Evolutionary conservation across 2,797 vertebrate genomes (phyloP), one percentile per base, ranked within the genome.

Genomic region (Acanthurus lineatus): DNA sequence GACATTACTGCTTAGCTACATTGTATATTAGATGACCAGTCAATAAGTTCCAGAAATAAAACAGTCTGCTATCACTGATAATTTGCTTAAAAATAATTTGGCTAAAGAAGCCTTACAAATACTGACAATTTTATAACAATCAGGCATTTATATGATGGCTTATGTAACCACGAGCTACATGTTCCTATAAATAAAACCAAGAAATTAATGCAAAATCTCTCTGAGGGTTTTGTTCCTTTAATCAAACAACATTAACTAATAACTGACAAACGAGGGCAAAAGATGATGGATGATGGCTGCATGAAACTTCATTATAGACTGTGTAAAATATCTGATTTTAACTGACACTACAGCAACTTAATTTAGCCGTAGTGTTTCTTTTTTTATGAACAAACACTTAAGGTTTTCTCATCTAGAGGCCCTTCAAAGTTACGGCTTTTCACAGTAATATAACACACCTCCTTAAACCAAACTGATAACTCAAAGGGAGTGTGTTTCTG

Each of bases 401-500:
- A 15, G 17, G 19, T 66, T 35, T 9, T 68, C 16, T 53, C 42
- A 60, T 40, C 40, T 35, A 57, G 11, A 65, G 49, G 45, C 14
- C 16, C 76, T 63, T 61, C 52, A 64, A n/a, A 57, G 16, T 9
- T 8, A 19, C 10, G 48, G 49, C 40, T 0, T 20, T 75, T 15
- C 69, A 40, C 10, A 25, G 25, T 40, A 20, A 69, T 42, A 72
- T 32, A 35, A 48, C 52, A 12, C 20, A 53, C 10, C 22, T 25
- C 19, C 40, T 69, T 48, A 66, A 16, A 59, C 16, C 15, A n/a
- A 72, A 59, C 49, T 44, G 42, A 57, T 35, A 53, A 62, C 73
- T 73, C 76, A 76, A 56, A 78, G 47, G n/a, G 1, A 25, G 44
- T 14, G 52, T 60, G 42, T 75, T 70, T 76, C 38, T 67, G 56